Evolutionary conservation across 1,140 invertebrate species (phyloP), one percentile per base, ranked within the genome.

Genomic region (Battus philenor): DNA sequence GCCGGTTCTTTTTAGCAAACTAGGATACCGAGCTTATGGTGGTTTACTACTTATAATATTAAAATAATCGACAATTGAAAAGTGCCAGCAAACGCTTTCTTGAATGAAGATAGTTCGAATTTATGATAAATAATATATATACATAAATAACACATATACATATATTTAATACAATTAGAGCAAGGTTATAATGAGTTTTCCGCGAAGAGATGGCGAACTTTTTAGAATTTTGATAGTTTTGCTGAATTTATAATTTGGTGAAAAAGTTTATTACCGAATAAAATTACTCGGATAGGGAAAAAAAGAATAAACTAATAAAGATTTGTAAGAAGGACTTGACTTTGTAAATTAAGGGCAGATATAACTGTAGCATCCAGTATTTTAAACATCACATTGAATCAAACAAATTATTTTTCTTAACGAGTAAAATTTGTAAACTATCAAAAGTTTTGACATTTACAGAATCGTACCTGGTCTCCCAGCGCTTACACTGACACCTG

Each of bases 381-480:
- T 22, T 4, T 7, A 22, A 4, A 7, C 20, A 22, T 22, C 3
- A 22, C 3, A 22, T 22, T 22, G n/a, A n/a, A n/a, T 22, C 20
- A 22, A 4, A 22, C 3, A 22, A 22, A 22, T 22, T 22, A 22
- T 22, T n/a, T n/a, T n/a, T n/a, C n/a, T n/a, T n/a, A n/a, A n/a
- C n/a, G n/a, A n/a, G n/a, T n/a, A n/a, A n/a, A n/a, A 22, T 22
- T 3, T 22, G 7, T 7, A 11, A 13, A 17, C 11, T 6, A 8
- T 27, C 27, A 9, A 16, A 13, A 24, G 18, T 12, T 44, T 34
- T 45, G 11, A 26, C 6, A 18, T 22, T 74, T 71, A 13, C 62
- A 84, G 80, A 77, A 81, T 29, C 68, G 68, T 17, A 74, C 64
- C 5, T 85, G 78, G 76, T 56, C 41, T 16, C 50, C 39, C 4